A percentile compares a stretch with the other conserved stretches of the same genome.
phyloP scores from a whole-genome alignment of 2,888 invertebrate genomes.

The Polyommatus iphigenia region DNA sequence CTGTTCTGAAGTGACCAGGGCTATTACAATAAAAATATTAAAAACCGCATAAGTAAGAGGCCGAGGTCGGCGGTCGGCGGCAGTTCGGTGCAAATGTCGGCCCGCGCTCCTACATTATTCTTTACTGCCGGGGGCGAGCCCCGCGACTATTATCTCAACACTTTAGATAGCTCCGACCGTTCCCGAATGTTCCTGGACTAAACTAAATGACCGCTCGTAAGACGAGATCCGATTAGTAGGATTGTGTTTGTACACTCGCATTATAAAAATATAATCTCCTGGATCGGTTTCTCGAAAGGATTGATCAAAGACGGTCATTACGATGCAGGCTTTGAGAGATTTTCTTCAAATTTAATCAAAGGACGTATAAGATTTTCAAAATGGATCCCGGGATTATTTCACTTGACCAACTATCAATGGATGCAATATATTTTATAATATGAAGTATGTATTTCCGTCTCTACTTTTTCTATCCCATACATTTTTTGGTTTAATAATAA shows the following conservation, averaged over 20 bases:
- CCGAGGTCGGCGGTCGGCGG: slow-evolving; percentile 67
- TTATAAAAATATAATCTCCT: slow-evolving; percentile 73
- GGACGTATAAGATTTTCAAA: slow-evolving; percentile 54
- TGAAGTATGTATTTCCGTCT: not conserved
- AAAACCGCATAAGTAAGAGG: slow-evolving; percentile 80
- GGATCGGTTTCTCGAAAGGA: slow-evolving; percentile 60
- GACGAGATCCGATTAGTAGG: slow-evolving; percentile 77
- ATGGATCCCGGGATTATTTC: slow-evolving; percentile 69
- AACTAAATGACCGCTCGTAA: slow-evolving; percentile 77
- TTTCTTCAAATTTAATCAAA: slow-evolving; percentile 65
- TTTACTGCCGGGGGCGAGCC: slow-evolving; percentile 53
- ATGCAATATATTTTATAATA: not conserved
- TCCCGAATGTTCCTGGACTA: slow-evolving; percentile 69
- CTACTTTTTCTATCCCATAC: not conserved
- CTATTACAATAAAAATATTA: slow-evolving; percentile 85
- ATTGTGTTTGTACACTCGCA: slow-evolving; percentile 73
- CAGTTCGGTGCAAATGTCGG: slow-evolving; percentile 80
- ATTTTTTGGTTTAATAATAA: not conserved
- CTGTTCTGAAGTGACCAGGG: slow-evolving; percentile 52
- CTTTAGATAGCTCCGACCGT: slow-evolving; percentile 69
- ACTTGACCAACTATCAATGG: slow-evolving; percentile 52
- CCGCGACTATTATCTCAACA: slow-evolving; percentile 77
- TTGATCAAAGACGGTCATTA: slow-evolving; percentile 69
- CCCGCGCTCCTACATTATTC: slow-evolving; percentile 78
- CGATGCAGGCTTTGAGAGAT: slow-evolving; percentile 60